A percentile compares a stretch with the other conserved stretches of the same genome.
Evolutionary conservation across 2,888 invertebrate species (phyloP).

Genomic region (Exocentrus adspersus): DNA sequence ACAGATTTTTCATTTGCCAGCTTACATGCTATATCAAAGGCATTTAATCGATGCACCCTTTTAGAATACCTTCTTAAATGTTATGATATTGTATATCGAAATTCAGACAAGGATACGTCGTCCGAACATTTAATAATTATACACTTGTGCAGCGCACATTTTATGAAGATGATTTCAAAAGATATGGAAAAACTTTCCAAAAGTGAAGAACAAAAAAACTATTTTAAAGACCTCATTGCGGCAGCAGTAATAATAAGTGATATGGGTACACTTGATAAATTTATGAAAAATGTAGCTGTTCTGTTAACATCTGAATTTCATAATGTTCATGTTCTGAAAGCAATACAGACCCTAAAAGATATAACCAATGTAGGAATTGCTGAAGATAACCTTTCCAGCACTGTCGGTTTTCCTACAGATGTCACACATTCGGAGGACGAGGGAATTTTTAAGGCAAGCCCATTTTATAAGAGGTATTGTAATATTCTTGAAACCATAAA

Average conservation of each 20-base stretch:
- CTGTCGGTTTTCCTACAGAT: neutral
- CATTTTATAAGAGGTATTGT: conserved; percentile 15
- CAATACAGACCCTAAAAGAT: neutral
- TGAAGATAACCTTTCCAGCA: neutral
- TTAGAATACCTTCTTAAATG: conserved; percentile 14
- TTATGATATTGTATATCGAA: neutral
- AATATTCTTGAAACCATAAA: neutral
- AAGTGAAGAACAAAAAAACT: neutral
- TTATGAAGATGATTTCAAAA: conserved; percentile 22
- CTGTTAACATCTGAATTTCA: neutral
- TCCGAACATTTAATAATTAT: neutral
- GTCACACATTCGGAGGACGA: neutral
- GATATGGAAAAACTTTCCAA: conserved; percentile 9
- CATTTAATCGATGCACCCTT: conserved; percentile 15
- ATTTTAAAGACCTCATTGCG: conserved; percentile 10
- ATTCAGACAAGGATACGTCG: neutral
- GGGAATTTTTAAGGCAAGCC: conserved; percentile 12
- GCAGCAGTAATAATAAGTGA: conserved; percentile 6
- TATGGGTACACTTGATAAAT: neutral
- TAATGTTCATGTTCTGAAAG: neutral
- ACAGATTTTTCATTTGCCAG: conserved; percentile 33
- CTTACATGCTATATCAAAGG: conserved; percentile 27
- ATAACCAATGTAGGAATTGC: neutral
- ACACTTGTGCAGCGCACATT: conserved; percentile 21
- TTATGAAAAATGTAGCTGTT: conserved; percentile 8